Evolutionary conservation across 2,797 vertebrate genomes (phyloP), one percentile per base, ranked within the genome.

Genomic region (Notamacropus eugenii): DNA sequence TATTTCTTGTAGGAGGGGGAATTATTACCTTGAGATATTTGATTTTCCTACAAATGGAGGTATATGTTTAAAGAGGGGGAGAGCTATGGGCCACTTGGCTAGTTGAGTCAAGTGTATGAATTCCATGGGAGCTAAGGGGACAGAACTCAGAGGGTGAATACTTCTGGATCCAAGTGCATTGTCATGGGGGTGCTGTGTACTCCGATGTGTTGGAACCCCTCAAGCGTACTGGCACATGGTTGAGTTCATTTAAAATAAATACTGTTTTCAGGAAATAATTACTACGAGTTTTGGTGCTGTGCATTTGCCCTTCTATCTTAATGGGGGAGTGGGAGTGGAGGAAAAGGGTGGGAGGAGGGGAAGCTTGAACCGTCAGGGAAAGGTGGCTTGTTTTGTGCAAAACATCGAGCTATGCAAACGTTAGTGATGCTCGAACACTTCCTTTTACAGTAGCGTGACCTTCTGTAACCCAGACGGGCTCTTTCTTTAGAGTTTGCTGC

Each of bases 401-500:
- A 96, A 11, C 58, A 59, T 34, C 55, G 93, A 4, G 54, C 94
- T 90, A 58, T 96, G 93, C 94, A 19, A 16, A 54, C 19, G 92
- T 55, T 46, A 92, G 94, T 55, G 56, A 95, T 46, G 95, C 52
- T 95, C 90, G 95, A 95, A 57, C 57, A 55, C 90, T 0, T 0
- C 96, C 92, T 97, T 97, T 82, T 91, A 95, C 94, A 96, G 93
- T 58, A 55, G 94, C 0, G 31, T 96, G 95, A 97, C 97, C 96
- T 98, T 62, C 95, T 93, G 57, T 90, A 95, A 94, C 90, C 93
- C 95, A 92, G 87, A 96, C 96, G 87, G 94, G 52, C 96, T 93
- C 94, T 50, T 91, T 97, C 94, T 96, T 97, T 94, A 97, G 97
- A 94, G 55, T 92, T 95, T 97, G 90, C 94, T 96, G 96, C 95